Percentiles rank a stretch among this genome's conserved stretches.
Conservation (phyloP, 2,888 invertebrate genomes). For the Sarcophaga caerulescens region DNA sequence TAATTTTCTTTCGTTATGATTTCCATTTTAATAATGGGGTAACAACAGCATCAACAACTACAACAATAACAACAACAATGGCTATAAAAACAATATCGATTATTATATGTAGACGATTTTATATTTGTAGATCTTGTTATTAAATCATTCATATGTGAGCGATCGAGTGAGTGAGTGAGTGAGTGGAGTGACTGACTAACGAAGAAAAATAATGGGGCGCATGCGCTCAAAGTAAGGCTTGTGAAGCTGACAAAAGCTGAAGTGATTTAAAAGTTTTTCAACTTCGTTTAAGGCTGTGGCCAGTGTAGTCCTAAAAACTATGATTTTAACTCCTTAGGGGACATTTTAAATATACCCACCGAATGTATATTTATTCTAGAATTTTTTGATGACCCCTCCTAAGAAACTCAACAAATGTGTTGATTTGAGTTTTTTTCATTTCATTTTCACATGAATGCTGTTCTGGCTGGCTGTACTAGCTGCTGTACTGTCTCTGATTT, state of each 20-base stretch:
- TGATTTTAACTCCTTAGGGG: too few relatives aligned
- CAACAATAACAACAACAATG: neutral
- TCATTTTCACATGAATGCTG: neutral
- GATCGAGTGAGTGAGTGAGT: slow-evolving; percentile 12
- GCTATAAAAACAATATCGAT: slow-evolving; percentile 17
- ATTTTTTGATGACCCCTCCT: too few relatives aligned
- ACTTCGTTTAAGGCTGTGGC: too few relatives aligned
- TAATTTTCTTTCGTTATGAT: slow-evolving; percentile 44
- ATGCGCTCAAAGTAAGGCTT: neutral
- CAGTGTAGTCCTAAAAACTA: too few relatives aligned
- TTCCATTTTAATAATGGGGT: slow-evolving; percentile 52
- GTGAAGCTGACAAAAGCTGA: neutral
- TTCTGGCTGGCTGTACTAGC: neutral
- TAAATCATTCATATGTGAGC: slow-evolving; percentile 4
- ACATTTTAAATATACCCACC: too few relatives aligned
- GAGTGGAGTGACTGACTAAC: neutral
- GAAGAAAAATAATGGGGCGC: neutral
- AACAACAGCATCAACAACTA: slow-evolving; percentile 40
- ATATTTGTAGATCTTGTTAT: slow-evolving; percentile 53
- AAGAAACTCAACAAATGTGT: too few relatives aligned
- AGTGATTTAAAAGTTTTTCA: too few relatives aligned
- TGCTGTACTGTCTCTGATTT: neutral
- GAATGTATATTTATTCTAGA: too few relatives aligned
- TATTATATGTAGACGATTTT: slow-evolving; percentile 56
- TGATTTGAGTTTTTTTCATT: too few relatives aligned